Evolutionary conservation across 2,888 invertebrate genomes (phyloP), one percentile per base, ranked within the genome.

Genomic region (Acleris cristana): DNA sequence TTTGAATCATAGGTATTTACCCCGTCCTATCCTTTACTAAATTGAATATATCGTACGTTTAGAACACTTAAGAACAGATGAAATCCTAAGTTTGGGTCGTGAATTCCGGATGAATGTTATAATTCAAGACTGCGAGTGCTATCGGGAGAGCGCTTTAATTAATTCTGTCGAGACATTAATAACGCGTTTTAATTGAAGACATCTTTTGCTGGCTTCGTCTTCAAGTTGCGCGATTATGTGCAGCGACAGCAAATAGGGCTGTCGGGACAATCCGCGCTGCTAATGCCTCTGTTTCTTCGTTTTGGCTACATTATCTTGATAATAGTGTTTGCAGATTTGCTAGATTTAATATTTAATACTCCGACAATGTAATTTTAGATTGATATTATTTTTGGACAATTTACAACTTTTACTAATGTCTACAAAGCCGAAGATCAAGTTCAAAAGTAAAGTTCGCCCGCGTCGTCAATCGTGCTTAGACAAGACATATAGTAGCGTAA

Each of bases 111-210:
- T 71, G 75, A 68, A 67, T 65, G 77, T 73, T 74, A 79, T 85
- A 81, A 85, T 83, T 86, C 80, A 81, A 71, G 61, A 69, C 65
- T 66, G 70, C 80, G 40, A 40, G 81, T 80, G 82, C 79, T 82
- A 82, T 85, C 77, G 71, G 74, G 74, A 68, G 71, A 68, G 70
- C 70, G 71, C 75, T 77, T 73, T 84, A 81, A 87, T 85, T 86
- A 85, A 85, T 84, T 82, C 76, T 79, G 75, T 72, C 71, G 73
- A 79, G 81, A 79, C 79, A 83, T 84, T 82, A 84, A 85, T 86
- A 84, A 81, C 78, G 70, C 74, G 72, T 71, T 81, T 76, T 82
- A 81, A 82, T 81, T 80, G 78, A 78, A 74, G 76, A 75, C 77
- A 76, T 79, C 76, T 81, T 82, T 78, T 78, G 74, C 70, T 76